A percentile compares a stretch with the other conserved stretches of the same genome.
Conservation (phyloP, 2,888 invertebrate genomes). For the Nemotelus pantherinus region DNA sequence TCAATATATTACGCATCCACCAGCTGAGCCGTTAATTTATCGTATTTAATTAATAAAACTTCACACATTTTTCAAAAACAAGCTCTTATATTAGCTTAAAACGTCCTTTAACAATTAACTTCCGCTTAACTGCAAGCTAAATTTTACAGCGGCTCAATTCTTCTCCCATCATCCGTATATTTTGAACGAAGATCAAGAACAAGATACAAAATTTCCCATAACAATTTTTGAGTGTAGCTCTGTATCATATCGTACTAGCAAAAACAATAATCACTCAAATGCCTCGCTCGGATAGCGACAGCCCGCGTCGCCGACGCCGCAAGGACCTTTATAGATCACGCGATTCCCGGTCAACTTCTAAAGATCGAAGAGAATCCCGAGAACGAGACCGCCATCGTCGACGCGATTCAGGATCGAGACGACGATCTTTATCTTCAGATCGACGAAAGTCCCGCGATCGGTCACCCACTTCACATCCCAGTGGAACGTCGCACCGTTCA, state of each 20-base stretch:
- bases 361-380: neutral
- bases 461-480: constrained; percentile 10
- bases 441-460: constrained; percentile 22
- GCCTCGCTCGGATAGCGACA: constrained; percentile 12
- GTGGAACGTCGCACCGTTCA: neutral
- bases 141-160: neutral
- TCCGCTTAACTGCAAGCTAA: no score
- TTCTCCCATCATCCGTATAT: neutral
- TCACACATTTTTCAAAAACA: no score
- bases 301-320: neutral
- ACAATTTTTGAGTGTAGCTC: neutral
- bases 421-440: constrained; percentile 7
- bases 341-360: constrained; percentile 14
- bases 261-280: neutral
- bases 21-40: no score
- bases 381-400: neutral
- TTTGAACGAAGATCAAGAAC: neutral
- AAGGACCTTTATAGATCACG: constrained; percentile 13
- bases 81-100: no score
- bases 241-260: no score
- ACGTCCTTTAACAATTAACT: no score
- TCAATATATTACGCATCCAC: no score
- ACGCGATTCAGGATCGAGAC: neutral
- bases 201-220: constrained; percentile 30
- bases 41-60: no score